Evolutionary conservation across 2,888 invertebrate genomes (phyloP).

Genomic region (Tanytarsus gracilentus): DNA sequence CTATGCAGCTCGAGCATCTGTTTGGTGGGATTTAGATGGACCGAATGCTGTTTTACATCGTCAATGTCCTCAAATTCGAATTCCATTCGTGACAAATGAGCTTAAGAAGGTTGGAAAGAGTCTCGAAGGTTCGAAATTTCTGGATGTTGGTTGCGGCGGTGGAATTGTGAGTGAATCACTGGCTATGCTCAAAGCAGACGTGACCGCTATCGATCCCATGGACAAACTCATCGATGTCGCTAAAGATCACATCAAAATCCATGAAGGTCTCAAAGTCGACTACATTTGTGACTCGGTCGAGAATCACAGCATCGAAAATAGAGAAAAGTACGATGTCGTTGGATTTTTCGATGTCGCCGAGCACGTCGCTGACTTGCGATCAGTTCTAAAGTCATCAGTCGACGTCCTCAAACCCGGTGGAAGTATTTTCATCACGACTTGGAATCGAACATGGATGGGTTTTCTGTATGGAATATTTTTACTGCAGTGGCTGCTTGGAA

Average conservation of each 20-base stretch:
- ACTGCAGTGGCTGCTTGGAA: constrained; percentile 65
- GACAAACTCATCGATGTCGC: constrained; percentile 60
- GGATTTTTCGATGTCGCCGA: constrained; percentile 85
- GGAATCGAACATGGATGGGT: constrained; percentile 53
- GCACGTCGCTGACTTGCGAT: constrained; percentile 65
- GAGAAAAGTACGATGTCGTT: constrained; percentile 64
- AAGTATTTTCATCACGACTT: constrained; percentile 59
- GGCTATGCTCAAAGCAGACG: constrained; percentile 67
- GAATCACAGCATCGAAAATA: constrained; percentile 46
- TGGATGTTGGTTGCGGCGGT: constrained; percentile 92
- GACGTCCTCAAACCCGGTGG: constrained; percentile 52
- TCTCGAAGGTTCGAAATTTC: constrained; percentile 28
- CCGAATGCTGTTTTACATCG: background rate
- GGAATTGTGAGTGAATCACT: constrained; percentile 64
- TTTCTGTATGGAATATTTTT: constrained; percentile 61
- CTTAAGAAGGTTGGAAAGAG: background rate
- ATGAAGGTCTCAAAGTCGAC: constrained; percentile 34
- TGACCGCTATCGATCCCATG: constrained; percentile 76
- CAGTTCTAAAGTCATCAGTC: constrained; percentile 60
- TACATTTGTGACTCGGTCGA: constrained; percentile 43
- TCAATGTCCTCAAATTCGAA: background rate
- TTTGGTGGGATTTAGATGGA: background rate
- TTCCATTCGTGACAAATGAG: background rate
- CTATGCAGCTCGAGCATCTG: background rate
- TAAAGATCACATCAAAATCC: constrained; percentile 46